These are phyloP conservation scores for Argentina silus DNA, from an alignment of 2,797 vertebrate genomes.

Conservation along the genomic window DNA sequence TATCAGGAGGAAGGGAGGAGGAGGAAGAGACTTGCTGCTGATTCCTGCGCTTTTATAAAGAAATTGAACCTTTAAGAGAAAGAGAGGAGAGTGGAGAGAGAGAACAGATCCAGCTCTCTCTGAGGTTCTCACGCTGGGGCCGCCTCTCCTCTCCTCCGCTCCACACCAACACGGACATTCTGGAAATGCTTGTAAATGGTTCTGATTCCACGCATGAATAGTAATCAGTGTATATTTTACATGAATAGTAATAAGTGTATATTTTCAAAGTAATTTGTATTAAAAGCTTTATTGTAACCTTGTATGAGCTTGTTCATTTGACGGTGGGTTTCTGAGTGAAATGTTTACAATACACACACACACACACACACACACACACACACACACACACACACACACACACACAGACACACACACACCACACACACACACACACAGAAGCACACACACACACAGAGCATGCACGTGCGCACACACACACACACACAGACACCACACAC, in stretches of 20 bases:
- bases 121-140: conserved; percentile 27
- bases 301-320: conserved; percentile 12
- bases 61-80: too few species aligned
- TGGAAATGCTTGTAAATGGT: conserved; percentile 59
- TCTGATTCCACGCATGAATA: conserved; percentile 46
- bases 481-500: too few species aligned
- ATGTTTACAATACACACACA: neutral
- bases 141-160: neutral
- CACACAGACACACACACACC: conserved; percentile 21
- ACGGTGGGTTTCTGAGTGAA: neutral
- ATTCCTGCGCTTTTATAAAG: conserved; percentile 21
- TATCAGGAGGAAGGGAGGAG: neutral
- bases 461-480: too few species aligned
- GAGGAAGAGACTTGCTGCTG: neutral
- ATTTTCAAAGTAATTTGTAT: conserved; percentile 70
- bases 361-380: too few species aligned
- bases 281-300: conserved; percentile 63
- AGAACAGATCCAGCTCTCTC: too few species aligned
- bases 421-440: too few species aligned
- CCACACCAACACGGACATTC: neutral
- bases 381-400: too few species aligned
- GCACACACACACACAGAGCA: too few species aligned
- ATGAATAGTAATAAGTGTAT: conserved; percentile 56
- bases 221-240: conserved; percentile 62
- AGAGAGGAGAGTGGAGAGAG: too few species aligned